Evolutionary conservation across 2,888 invertebrate genomes (phyloP).

Genomic region (Escarpia spicata): DNA sequence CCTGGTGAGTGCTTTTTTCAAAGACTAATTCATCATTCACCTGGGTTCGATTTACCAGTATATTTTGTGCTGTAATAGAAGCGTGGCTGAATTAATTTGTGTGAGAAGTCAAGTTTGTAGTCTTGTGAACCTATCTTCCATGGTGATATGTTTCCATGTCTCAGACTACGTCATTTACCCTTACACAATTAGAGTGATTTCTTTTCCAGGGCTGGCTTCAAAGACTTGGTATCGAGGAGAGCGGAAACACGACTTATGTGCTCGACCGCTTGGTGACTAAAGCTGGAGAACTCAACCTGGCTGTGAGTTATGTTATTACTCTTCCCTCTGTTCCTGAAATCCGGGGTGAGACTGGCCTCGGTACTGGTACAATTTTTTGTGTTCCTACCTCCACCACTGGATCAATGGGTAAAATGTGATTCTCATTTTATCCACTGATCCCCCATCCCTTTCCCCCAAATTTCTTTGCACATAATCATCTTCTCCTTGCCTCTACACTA

Average conservation of each 20-base stretch:
- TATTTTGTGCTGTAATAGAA: too few species aligned
- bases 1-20: slow-evolving; percentile 67
- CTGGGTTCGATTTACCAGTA: too few species aligned
- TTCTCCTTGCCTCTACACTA: too few species aligned
- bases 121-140: not conserved
- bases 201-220: slow-evolving; percentile 76
- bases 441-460: too few species aligned
- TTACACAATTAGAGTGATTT: not conserved
- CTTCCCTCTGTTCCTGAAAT: not conserved
- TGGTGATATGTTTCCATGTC: too few species aligned
- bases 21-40: too few species aligned
- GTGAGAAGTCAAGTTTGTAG: not conserved
- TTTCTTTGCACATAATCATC: too few species aligned
- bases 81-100: too few species aligned
- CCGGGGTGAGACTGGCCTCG: too few species aligned
- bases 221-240: slow-evolving; percentile 57
- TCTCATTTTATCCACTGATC: not conserved
- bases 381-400: too few species aligned
- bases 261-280: slow-evolving; percentile 78
- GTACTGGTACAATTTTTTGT: too few species aligned
- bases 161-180: not conserved
- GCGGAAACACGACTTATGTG: slow-evolving; percentile 61
- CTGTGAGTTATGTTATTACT: slow-evolving; percentile 50
- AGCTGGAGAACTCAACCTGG: slow-evolving; percentile 75
- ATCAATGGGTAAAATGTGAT: not conserved